Evolutionary conservation across 2,113 vertebrate species (phyloP), one percentile per base, ranked within the genome.

Genomic region (Neolamprologus longior): DNA sequence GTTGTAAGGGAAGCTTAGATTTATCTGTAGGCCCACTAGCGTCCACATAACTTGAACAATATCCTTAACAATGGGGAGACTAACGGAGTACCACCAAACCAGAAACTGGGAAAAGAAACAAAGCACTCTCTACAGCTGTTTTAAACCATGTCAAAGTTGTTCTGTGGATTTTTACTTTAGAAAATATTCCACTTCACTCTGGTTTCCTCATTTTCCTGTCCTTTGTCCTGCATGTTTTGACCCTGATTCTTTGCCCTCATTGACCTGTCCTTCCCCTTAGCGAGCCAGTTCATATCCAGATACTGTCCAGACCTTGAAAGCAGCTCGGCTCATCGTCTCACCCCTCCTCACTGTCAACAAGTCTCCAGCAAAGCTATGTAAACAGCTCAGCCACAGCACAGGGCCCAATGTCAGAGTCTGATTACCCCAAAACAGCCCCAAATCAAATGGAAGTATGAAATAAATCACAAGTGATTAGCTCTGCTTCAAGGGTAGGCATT

Each of bases 401-500:
- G 92, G 86, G 90, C 90, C 87, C 88, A 89, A 92, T 95, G 94
- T 95, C 94, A 94, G 90, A 91, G 87, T 63, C 85, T 94, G 95
- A 95, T 96, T 95, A 93, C 90, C 90, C 90, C 87, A 76, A 94
- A 95, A 89, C 93, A 92, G 92, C 86, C 86, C 80, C 90, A 89
- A 95, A 93, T 95, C 90, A 95, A 91, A 95, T 86, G 87, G 90
- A 95, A 95, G 94, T 93, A 93, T 95, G 95, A 96, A 94, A 95
- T 95, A 93, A 94, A 96, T 95, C 95, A 96, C 82, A 95, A 92
- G 91, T 87, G 94, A 95, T 93, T 90, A 19, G 88, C 68, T 87
- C 19, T 47, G 93, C 91, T 94, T 78, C 40, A 28, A 90, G 92
- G 80, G 85, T 81, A 93, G 93, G 93, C 88, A 85, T 66, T 86